Base-by-base conservation (phyloP, 2,888 invertebrate species). In the Phymatocera aterrima region DNA sequence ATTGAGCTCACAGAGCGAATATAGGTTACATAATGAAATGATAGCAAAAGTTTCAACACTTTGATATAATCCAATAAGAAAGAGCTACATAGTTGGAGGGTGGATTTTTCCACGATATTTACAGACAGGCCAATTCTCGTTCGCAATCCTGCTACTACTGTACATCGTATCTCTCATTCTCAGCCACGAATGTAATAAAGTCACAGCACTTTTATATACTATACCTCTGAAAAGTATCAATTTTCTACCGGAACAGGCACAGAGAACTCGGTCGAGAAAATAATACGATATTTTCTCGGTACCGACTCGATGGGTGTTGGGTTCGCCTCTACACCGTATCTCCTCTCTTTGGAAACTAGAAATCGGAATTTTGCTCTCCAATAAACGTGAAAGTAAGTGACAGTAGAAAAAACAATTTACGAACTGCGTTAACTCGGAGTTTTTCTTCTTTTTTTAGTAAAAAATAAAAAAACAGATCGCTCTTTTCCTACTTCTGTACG, bases 211-310 rank as follows among this genome's bases (percentile, higher is more conserved):
- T 18, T 61, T 61, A 43, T 43, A 43, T 10, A n/a, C n/a, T 28
- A 57, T n/a, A 18, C 61, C 37, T 18, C 4, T 18, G 61, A 61
- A 61, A 61, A 61, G 61, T 61, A 61, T 61, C 61, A 61, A 61
- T 61, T 61, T 61, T 61, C 61, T 61, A 34, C 18, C 24, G 18
- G 37, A 61, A 61, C 15, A 37, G 18, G 34, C 61, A n/a, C 61
- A 8, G 37, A 37, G 37, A 61, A 34, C 15, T 61, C 37, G 37
- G 61, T 37, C 5, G 10, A 37, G 61, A 61, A 61, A 61, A 61
- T 61, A 37, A 61, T 61, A 37, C 18, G 6, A 5, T 5, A 34
- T 61, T 37, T 61, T 61, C 61, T 34, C 37, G 28, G 21, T 28
- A 57, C n/a, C n/a, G n/a, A n/a, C 28, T 57, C 12, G 28, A 57